Base-by-base conservation (phyloP, 2,797 vertebrate species). In the Periparus ater region DNA sequence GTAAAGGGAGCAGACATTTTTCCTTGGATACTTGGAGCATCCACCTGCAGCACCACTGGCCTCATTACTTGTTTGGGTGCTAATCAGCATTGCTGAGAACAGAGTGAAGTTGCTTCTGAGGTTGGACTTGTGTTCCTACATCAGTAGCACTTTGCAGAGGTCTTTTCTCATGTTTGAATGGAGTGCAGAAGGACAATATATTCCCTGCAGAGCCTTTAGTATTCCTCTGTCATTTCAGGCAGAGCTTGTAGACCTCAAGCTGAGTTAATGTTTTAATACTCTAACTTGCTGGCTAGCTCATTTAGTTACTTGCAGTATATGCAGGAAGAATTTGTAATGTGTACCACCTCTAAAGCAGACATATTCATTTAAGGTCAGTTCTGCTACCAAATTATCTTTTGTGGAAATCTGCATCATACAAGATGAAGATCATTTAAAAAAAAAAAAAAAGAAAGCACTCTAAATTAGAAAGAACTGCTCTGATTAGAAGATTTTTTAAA, bases 61-160 rank as follows among this genome's bases (percentile, higher is more conserved):
- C 8, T 50, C 11, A 61, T 53, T 47, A 18, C 9, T 72, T 67
- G 26, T 38, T 42, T 3, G 7, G 12, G 13, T 63, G 27, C 13
- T 68, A 19, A 19, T 18, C 63, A 60, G 30, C 47, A 17, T 7
- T 53, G 38, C 18, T 6, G 6, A 75, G 62, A 81, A 40, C 6
- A 30, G 20, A 8, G 7, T 21, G 17, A 87, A 44, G n/a, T 4
- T 48, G 8, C n/a, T 76, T 73, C 20, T 19, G 67, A 66, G 17
- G 15, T 6, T 0, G 0, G 29, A 50, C 6, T 71, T 74, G 3
- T 0, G 4, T 30, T 91, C 54, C 40, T 66, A 17, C 29, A 30
- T 38, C 40, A 23, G 29, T 5, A 63, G 34, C 1, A 32, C 18
- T 6, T 18, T 51, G 36, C 14, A 18, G 45, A 87, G 73, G 3